A percentile compares a stretch with the other conserved stretches of the same genome.
phyloP scores from a whole-genome alignment of 2,113 vertebrate genomes.

The Etheostoma cragini region DNA sequence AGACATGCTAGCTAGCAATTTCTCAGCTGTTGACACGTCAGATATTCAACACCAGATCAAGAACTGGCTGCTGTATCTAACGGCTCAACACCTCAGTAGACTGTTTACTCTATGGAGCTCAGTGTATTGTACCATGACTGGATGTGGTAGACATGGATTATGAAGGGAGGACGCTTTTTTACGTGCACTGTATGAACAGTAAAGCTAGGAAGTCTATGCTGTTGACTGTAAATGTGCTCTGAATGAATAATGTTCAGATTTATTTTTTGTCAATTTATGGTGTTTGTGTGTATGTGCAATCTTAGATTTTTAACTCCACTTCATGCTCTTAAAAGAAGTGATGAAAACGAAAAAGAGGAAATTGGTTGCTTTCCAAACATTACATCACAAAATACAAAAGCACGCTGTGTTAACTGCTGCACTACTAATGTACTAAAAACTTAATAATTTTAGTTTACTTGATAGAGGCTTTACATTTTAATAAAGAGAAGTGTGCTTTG shows the following conservation, averaged over 20 bases:
- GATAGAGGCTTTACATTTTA: neutral
- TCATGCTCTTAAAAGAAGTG: neutral
- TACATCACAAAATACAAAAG: neutral
- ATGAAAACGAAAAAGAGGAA: neutral
- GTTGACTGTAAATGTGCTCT: slow-evolving; percentile 7
- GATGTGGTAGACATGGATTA: slow-evolving; percentile 6
- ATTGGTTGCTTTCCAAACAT: neutral
- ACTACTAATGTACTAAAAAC: neutral
- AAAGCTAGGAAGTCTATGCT: neutral
- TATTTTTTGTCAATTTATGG: neutral
- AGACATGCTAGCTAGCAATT: neutral
- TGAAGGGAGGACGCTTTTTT: neutral
- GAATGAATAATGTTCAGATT: neutral
- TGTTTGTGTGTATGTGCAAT: too few species aligned
- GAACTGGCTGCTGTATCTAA: neutral
- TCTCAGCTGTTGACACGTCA: slow-evolving; percentile 10
- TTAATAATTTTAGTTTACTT: too few species aligned
- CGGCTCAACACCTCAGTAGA: neutral
- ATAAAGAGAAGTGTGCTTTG: neutral
- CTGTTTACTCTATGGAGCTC: slow-evolving; percentile 19
- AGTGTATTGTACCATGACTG: neutral
- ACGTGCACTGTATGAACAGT: neutral
- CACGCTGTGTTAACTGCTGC: neutral
- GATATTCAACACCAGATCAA: neutral
- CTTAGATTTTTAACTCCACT: neutral